Conservation (phyloP, 2,797 vertebrate species). For the Enteromius paludinosus region DNA sequence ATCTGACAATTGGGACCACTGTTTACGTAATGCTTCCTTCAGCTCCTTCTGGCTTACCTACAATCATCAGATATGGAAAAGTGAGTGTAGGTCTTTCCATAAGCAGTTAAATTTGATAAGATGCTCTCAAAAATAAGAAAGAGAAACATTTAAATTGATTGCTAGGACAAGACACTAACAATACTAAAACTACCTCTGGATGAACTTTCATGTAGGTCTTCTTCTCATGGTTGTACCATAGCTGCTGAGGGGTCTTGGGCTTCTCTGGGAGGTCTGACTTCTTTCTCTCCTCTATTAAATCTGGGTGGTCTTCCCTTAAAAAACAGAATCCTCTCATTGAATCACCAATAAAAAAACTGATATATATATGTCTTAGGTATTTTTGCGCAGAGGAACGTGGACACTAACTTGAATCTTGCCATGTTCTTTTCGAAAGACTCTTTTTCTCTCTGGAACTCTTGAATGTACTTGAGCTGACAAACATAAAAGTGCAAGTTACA, state of each 20-base stretch:
- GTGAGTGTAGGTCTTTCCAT: background rate
- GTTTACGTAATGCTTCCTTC: slow-evolving; percentile 81
- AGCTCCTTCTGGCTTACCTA: slow-evolving; percentile 84
- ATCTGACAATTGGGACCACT: slow-evolving; percentile 84
- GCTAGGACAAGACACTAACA: background rate
- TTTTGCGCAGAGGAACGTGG: background rate
- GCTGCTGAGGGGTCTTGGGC: slow-evolving; percentile 84
- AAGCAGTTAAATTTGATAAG: background rate
- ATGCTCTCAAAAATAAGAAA: background rate
- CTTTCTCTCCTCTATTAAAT: slow-evolving; percentile 81
- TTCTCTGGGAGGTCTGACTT: slow-evolving; percentile 84
- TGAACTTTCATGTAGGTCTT: slow-evolving; percentile 83
- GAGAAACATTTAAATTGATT: background rate
- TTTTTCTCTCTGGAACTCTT: slow-evolving; percentile 81
- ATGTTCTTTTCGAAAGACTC: slow-evolving; percentile 82
- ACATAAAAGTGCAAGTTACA: slow-evolving; percentile 24
- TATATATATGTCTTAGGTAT: background rate
- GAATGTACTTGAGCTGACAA: slow-evolving; percentile 80
- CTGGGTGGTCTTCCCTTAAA: slow-evolving; percentile 78
- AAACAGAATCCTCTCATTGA: slow-evolving; percentile 4
- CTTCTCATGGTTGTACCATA: slow-evolving; percentile 87
- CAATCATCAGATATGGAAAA: background rate
- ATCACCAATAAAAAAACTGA: background rate
- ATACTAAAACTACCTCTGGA: slow-evolving; percentile 72
- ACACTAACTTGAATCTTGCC: slow-evolving; percentile 78